These are phyloP conservation scores for Sarcophaga bullata DNA, from an alignment of 1,140 invertebrate species.

Conservation along the genomic window DNA sequence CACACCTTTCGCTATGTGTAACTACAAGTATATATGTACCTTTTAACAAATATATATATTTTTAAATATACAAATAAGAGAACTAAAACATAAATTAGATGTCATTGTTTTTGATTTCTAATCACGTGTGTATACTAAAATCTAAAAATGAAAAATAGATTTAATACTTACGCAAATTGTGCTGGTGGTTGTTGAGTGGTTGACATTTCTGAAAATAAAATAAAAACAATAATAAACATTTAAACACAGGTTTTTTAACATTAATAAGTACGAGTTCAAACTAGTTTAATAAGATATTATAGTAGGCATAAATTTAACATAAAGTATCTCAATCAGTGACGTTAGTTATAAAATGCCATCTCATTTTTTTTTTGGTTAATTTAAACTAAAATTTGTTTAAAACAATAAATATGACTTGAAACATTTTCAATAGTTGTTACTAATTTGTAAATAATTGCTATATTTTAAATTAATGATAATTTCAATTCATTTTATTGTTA, in stretches of 20 bases:
- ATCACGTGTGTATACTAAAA: not conserved
- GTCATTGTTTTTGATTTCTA: too few species aligned
- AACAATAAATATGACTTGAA: too few species aligned
- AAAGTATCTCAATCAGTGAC: too few species aligned
- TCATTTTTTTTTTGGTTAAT: too few species aligned
- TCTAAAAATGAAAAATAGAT: not conserved
- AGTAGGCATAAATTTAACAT: too few species aligned
- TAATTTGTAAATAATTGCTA: not conserved
- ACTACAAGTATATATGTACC: not conserved
- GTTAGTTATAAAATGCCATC: too few species aligned
- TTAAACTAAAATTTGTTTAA: too few species aligned
- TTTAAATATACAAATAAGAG: too few species aligned
- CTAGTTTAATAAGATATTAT: too few species aligned
- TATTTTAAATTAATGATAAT: slow-evolving; percentile 5
- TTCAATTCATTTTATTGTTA: not conserved
- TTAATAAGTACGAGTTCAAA: too few species aligned
- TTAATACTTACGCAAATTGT: slow-evolving; percentile 20
- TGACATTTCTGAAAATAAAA: not conserved
- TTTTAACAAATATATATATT: too few species aligned
- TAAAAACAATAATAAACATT: not conserved
- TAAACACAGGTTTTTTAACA: not conserved
- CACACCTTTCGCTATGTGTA: not conserved
- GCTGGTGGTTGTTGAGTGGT: not conserved
- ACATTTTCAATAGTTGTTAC: not conserved
- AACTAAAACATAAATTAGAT: too few species aligned